Evolutionary conservation across 2,888 invertebrate genomes (phyloP).

Genomic region (Drosophila rubida): DNA sequence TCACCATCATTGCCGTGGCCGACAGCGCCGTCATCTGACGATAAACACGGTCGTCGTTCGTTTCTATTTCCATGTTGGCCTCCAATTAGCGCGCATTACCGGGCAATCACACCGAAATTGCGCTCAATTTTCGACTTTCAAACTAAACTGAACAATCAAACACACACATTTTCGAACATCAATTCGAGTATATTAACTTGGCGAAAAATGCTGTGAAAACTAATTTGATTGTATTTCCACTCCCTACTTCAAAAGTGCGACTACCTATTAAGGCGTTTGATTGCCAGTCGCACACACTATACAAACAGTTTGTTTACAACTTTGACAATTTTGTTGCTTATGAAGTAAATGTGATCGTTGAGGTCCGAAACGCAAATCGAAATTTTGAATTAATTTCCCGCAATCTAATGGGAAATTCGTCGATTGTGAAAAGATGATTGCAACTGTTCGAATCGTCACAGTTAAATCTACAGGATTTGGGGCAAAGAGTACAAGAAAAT

Average conservation of each 20-base stretch:
- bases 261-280: background rate
- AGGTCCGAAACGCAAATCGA: no score
- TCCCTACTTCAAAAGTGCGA: constrained; percentile 9
- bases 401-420: no score
- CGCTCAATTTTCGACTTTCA: constrained; percentile 56
- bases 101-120: constrained; percentile 64
- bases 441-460: no score
- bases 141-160: constrained; percentile 60
- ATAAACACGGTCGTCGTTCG: constrained; percentile 57
- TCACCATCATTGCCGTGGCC: constrained; percentile 30
- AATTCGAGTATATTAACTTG: constrained; percentile 7
- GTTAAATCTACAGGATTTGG: no score
- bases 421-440: no score
- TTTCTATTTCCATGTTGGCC: constrained; percentile 75
- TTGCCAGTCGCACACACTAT: no score
- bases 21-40: constrained; percentile 44
- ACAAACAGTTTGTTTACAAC: no score
- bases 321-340: no score
- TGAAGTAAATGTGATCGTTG: no score
- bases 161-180: constrained; percentile 1
- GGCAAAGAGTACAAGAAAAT: no score
- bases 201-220: constrained; percentile 62
- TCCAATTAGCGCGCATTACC: constrained; percentile 72
- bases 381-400: no score
- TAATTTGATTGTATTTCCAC: constrained; percentile 55